Evolutionary conservation across 2,113 vertebrate species (phyloP), one percentile per base, ranked within the genome.

Genomic region (Vimba vimba): DNA sequence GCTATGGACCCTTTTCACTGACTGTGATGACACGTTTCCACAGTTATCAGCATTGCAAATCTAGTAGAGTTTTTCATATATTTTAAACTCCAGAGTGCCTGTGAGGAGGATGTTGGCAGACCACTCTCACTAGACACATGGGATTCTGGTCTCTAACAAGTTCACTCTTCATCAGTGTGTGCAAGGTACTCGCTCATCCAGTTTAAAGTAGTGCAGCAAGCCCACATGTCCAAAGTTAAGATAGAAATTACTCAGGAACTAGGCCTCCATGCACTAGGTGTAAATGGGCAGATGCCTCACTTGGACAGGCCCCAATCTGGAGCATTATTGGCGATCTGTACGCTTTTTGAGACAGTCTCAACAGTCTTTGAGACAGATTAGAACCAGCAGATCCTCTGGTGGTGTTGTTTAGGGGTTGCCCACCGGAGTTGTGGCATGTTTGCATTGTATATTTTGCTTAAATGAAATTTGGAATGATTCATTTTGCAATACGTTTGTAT

Each of bases 301-400:
- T 77, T 77, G 75, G 75, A 77, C 75, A 55, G 50, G 45, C 17
- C 25, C 75, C 75, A 77, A 55, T 52, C 47, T 55, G 45, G 75
- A 55, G 75, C 50, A 33, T 77, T 77, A 55, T 77, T 77, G 27
- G 17, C 0, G 50, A 77, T 77, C 50, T 77, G 75, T 9, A 23
- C 27, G 47, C 75, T 77, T 57, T 77, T 77, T 77, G 75, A 77
- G 75, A 77, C 45, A 1, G 25, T 30, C 50, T 77, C 75, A 77
- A 17, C 47, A 52, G 47, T 27, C 47, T 50, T 33, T 77, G 74
- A 33, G 74, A 4, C 75, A 77, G 75, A 77, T 77, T 77, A 77
- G 47, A 77, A 30, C 25, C 75, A 77, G 75, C 75, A 77, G 75
- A 77, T 77, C 47, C 75, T 77, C 75, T 12, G 50, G 45, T 23